Percentiles rank a stretch among this genome's conserved stretches.
These are phyloP conservation scores for Urocitellus parryii DNA, from an alignment of 2,113 vertebrate genomes.

Conservation along the genomic window DNA sequence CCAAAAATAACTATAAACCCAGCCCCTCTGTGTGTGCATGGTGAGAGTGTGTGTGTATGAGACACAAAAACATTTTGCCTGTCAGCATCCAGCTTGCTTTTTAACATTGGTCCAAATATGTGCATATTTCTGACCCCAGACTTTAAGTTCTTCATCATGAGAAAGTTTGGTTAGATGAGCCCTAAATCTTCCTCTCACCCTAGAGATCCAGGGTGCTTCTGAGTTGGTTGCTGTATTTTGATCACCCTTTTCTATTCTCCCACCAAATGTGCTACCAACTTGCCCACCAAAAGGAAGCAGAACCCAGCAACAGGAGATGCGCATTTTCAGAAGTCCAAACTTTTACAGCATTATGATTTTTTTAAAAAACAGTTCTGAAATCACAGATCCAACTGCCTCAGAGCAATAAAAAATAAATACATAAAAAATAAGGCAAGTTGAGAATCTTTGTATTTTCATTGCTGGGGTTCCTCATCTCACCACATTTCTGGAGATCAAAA, in stretches of 20 bases:
- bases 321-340: not conserved
- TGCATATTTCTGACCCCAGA: not conserved
- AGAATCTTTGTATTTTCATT: conserved; percentile 55
- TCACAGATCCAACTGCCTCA: not conserved
- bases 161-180: not conserved
- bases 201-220: not conserved
- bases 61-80: not conserved
- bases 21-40: not conserved
- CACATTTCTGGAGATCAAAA: conserved; percentile 72
- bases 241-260: not conserved
- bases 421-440: not conserved
- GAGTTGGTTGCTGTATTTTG: not conserved
- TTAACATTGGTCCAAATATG: not conserved
- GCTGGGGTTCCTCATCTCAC: not conserved
- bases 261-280: not conserved
- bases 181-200: not conserved
- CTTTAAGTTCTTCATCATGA: not conserved
- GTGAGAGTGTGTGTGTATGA: not conserved
- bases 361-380: not conserved
- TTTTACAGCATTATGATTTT: conserved; percentile 70
- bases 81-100: not conserved
- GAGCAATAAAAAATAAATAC: not conserved
- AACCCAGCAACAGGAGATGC: not conserved
- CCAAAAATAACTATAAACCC: not conserved
- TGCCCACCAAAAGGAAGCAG: not conserved